These are phyloP conservation scores for Caenorhabditis macrosperma DNA, from an alignment of 2,888 invertebrate genomes.

Conservation along the genomic window DNA sequence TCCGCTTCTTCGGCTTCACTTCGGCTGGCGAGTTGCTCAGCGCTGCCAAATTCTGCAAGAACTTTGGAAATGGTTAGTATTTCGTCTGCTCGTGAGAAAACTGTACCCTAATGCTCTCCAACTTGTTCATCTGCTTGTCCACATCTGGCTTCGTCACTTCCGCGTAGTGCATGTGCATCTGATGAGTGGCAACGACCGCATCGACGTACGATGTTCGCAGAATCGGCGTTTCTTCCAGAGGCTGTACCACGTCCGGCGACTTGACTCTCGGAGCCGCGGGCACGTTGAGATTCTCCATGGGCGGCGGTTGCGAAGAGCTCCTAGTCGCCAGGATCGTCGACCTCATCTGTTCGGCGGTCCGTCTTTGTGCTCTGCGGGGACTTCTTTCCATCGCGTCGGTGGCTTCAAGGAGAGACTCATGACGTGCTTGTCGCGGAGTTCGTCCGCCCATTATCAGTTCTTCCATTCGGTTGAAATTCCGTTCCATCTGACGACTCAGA, in stretches of 20 bases:
- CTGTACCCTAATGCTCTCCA: constrained; percentile 28
- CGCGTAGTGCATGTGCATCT: constrained; percentile 26
- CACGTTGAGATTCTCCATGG: constrained; percentile 2
- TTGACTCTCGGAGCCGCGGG: not conserved
- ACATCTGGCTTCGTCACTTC: not conserved
- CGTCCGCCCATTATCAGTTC: not conserved
- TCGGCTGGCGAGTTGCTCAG: not conserved
- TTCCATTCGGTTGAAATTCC: constrained; percentile 29
- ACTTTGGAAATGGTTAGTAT: constrained; percentile 9
- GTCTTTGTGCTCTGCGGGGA: constrained; percentile 1
- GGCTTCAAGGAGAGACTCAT: not conserved
- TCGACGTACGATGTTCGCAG: constrained; percentile 29
- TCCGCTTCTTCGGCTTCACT: not conserved
- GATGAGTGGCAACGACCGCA: constrained; percentile 19
- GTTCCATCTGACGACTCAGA: constrained; percentile 25
- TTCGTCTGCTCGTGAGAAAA: not conserved
- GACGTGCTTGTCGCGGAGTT: constrained; percentile 12
- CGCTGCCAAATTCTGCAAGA: constrained; percentile 32
- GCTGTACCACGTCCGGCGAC: too few species aligned
- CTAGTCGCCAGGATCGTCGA: not conserved
- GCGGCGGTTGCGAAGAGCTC: constrained; percentile 34
- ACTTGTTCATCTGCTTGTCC: constrained; percentile 24
- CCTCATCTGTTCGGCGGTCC: not conserved
- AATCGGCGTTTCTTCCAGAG: not conserved
- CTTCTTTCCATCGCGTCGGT: not conserved